phyloP scores from a whole-genome alignment of 2,113 vertebrate species.

The Camelus bactrianus region DNA sequence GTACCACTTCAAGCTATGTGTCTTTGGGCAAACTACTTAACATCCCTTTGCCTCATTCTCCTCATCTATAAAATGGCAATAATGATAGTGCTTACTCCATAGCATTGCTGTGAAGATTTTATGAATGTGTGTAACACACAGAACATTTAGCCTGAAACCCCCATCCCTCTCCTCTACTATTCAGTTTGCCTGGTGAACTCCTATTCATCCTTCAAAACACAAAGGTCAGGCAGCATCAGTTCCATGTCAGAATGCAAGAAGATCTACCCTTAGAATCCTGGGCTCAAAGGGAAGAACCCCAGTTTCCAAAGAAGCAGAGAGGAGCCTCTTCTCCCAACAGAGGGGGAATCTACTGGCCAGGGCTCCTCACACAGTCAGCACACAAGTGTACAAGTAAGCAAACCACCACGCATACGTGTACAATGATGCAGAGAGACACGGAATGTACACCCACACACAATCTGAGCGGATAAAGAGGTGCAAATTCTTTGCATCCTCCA shows the following conservation, averaged over 20 bases:
- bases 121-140: not conserved
- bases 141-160: not conserved
- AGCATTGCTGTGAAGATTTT: not conserved
- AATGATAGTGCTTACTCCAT: not conserved
- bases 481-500: not conserved
- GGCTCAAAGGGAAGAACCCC: not conserved
- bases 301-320: not conserved
- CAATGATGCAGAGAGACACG: no score
- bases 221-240: not conserved
- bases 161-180: not conserved
- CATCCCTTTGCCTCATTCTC: not conserved
- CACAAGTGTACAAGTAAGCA: no score
- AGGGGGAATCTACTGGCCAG: not conserved
- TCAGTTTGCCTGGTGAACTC: not conserved
- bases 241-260: not conserved
- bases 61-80: not conserved
- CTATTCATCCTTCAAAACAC: not conserved
- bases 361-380: not conserved
- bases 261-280: not conserved
- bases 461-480: not conserved
- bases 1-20: not conserved
- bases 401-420: accelerated
- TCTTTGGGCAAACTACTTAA: not conserved
- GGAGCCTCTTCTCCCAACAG: not conserved
- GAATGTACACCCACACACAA: no score